Base-by-base conservation (phyloP, 2,888 invertebrate species). In the Lobophora halterata region DNA sequence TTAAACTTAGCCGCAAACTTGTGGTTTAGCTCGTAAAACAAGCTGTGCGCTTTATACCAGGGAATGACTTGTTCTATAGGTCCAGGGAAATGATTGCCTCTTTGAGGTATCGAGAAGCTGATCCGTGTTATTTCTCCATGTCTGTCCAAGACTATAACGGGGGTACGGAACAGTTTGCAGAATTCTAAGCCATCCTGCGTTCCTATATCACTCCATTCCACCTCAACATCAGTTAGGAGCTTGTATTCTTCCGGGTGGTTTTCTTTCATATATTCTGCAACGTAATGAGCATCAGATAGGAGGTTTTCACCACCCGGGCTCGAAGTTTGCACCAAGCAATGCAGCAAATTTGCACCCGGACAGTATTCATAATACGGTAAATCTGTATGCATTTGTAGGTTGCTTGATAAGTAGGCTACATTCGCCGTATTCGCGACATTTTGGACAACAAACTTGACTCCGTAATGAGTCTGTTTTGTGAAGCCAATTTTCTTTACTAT, bases 191-290 rank as follows among this genome's bases (percentile, higher is more conserved):
- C 91, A 43, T 89, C 82, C 61, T 93, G 93, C 26, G 82, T 77
- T 3, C 94, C 93, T 28, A 92, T 81, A 56, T 94, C 94, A 46
- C 89, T 90, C 92, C 93, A 95, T 65, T 94, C 93, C 0, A 94
- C 90, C 19, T 89, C 78, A 1, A 86, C 88, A 19, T 88, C 77
- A 0, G 90, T 88, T 12, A 95, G 70, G 0, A 90, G 68, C 27
- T 88, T 77, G 58, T 90, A 94, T 26, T 89, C 75, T 7, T 89
- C 71, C 0, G 90, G 89, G 51, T 90, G 72, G 28, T 89, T 71
- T 8, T 71, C 56, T 25, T 87, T 88, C 69, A 93, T 76, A 24
- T 90, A 88, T 35, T 90, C 73, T 0, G 92, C 93, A 3, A 92
- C 87, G 44, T 89, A 89, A 50, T 92, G 91, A 28, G 91, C 90